A percentile compares a stretch with the other conserved stretches of the same genome.
These are phyloP conservation scores for Telenomus remus DNA, from an alignment of 1,140 invertebrate genomes.

Conservation along the genomic window DNA sequence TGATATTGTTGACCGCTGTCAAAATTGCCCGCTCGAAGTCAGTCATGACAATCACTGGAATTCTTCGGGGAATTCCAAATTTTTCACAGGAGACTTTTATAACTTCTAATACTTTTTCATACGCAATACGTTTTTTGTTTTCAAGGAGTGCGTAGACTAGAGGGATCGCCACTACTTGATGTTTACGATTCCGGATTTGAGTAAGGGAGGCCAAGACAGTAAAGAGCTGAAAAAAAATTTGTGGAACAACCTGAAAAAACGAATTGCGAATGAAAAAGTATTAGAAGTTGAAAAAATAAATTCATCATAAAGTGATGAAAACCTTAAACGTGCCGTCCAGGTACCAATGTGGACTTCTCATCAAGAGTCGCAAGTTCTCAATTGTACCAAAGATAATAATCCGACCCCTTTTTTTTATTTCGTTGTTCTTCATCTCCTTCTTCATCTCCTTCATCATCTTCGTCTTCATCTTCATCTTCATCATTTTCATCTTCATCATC, in stretches of 20 bases:
- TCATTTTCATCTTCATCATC: neutral
- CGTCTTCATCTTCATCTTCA: too few species aligned
- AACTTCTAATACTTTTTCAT: constrained; percentile 11
- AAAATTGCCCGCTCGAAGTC: neutral
- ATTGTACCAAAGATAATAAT: neutral
- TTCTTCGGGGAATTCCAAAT: neutral
- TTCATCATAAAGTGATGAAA: too few species aligned
- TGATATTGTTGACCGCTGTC: neutral
- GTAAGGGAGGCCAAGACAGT: constrained; percentile 5
- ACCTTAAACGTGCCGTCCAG: constrained; percentile 11
- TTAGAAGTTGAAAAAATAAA: neutral
- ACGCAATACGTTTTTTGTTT: neutral
- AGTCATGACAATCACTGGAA: neutral
- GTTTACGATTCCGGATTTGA: neutral
- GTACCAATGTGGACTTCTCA: constrained; percentile 14
- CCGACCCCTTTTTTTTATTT: neutral
- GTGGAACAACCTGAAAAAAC: constrained; percentile 12
- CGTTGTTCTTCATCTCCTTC: too few species aligned
- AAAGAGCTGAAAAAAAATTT: constrained; percentile 15
- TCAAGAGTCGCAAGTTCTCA: constrained; percentile 1
- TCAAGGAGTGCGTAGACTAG: constrained; percentile 3
- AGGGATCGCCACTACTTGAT: constrained; percentile 6
- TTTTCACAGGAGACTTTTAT: neutral
- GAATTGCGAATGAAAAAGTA: neutral
- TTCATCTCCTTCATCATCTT: too few species aligned